These are phyloP conservation scores for Cyprinodon diabolis DNA, from an alignment of 2,797 vertebrate species.

Conservation along the genomic window DNA sequence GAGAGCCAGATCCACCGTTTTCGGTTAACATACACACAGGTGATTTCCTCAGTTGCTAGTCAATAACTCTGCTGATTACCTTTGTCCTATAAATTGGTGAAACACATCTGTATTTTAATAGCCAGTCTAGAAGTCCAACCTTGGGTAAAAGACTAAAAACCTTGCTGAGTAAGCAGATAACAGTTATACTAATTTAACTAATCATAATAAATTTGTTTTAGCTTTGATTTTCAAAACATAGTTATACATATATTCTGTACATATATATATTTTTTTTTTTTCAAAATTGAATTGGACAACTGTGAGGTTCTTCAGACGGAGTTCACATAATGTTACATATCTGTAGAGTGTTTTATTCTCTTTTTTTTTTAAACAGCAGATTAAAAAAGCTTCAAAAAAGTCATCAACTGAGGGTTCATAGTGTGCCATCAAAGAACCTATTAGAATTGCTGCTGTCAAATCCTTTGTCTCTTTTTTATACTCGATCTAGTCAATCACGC, in stretches of 20 bases:
- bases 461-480: background rate
- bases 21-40: too few relatives aligned
- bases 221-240: background rate
- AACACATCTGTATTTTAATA: too few relatives aligned
- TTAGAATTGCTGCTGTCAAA: background rate
- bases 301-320: background rate
- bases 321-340: background rate
- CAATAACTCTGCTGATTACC: too few relatives aligned
- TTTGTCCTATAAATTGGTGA: too few relatives aligned
- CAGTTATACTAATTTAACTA: too few relatives aligned
- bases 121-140: too few relatives aligned
- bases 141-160: too few relatives aligned
- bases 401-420: background rate
- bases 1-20: too few relatives aligned
- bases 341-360: background rate
- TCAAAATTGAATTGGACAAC: background rate
- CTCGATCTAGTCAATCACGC: constrained; percentile 4
- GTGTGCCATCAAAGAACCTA: background rate
- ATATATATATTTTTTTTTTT: background rate
- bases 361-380: background rate
- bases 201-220: too few relatives aligned
- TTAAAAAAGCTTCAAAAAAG: background rate
- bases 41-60: too few relatives aligned
- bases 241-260: background rate
- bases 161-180: too few relatives aligned